phyloP scores from a whole-genome alignment of 2,113 vertebrate species.

The Ornithorhynchus anatinus region DNA sequence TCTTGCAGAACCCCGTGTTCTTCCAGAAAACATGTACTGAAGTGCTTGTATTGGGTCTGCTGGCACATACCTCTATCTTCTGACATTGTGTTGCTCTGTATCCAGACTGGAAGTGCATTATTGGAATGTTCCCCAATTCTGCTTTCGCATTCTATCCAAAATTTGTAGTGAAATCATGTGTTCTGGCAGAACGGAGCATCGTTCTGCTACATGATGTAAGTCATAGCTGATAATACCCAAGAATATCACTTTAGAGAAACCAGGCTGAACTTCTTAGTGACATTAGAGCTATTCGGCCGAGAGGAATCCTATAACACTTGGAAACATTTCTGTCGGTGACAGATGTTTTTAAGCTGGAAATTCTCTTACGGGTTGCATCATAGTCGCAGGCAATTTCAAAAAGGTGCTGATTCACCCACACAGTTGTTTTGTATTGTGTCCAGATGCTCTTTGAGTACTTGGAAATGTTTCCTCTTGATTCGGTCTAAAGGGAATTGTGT shows the following conservation, averaged over 20 bases:
- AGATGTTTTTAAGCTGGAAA: slow-evolving; percentile 32
- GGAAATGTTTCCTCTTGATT: slow-evolving; percentile 24
- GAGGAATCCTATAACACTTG: background rate
- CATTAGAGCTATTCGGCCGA: slow-evolving; percentile 11
- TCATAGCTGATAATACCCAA: background rate
- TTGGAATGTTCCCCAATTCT: too few relatives aligned
- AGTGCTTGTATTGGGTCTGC: too few relatives aligned
- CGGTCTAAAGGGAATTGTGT: slow-evolving; percentile 23
- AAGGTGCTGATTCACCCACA: slow-evolving; percentile 2
- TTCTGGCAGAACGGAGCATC: too few relatives aligned
- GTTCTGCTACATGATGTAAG: background rate
- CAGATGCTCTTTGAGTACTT: slow-evolving; percentile 27
- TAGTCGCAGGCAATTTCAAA: slow-evolving; percentile 26
- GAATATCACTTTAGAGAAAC: background rate
- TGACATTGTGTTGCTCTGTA: too few relatives aligned
- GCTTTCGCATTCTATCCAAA: too few relatives aligned
- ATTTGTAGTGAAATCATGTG: too few relatives aligned
- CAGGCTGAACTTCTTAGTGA: slow-evolving; percentile 21
- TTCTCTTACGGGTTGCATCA: slow-evolving; percentile 21
- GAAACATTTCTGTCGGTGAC: slow-evolving; percentile 17
- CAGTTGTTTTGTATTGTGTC: slow-evolving; percentile 14
- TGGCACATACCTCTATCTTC: too few relatives aligned
- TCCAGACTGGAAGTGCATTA: too few relatives aligned
- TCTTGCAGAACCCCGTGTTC: too few relatives aligned
- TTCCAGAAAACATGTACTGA: too few relatives aligned